Evolutionary conservation across 1,140 invertebrate genomes (phyloP).

Genomic region (Schlechtendalia chinensis): DNA sequence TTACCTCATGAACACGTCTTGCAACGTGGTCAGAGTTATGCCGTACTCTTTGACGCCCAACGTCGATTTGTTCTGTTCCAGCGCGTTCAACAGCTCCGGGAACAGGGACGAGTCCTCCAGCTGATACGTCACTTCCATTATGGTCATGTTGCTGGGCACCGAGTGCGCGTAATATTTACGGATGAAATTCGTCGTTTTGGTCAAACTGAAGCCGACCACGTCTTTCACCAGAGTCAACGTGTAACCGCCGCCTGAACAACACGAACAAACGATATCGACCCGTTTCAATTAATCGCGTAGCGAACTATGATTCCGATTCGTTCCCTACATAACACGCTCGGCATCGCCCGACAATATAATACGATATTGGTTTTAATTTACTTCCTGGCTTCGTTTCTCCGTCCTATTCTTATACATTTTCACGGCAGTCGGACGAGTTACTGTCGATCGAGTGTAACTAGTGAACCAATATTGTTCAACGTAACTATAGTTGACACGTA

Average conservation of each 20-base stretch:
- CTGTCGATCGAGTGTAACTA: too few species aligned
- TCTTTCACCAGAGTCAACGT: slow-evolving; percentile 51
- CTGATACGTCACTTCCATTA: slow-evolving; percentile 51
- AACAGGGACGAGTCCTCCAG: slow-evolving; percentile 48
- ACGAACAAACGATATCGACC: neutral
- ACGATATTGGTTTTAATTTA: too few species aligned
- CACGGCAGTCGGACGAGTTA: too few species aligned
- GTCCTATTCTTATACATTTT: too few species aligned
- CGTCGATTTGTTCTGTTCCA: slow-evolving; percentile 40
- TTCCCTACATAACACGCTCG: too few species aligned
- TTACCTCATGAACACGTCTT: slow-evolving; percentile 52
- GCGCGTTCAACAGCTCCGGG: slow-evolving; percentile 38
- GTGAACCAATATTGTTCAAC: too few species aligned
- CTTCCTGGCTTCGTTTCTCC: too few species aligned
- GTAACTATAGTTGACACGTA: too few species aligned
- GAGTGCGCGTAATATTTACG: slow-evolving; percentile 41
- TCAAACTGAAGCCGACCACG: slow-evolving; percentile 28
- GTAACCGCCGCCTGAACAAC: slow-evolving; percentile 48
- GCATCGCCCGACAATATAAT: too few species aligned
- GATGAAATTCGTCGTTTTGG: slow-evolving; percentile 49
- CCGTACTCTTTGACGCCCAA: slow-evolving; percentile 52
- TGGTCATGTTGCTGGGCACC: slow-evolving; percentile 32
- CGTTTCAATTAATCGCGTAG: too few species aligned
- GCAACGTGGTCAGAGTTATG: slow-evolving; percentile 49
- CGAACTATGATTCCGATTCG: too few species aligned